Base-by-base conservation (phyloP, 2,888 invertebrate species). In the Galerucella calmariensis region DNA sequence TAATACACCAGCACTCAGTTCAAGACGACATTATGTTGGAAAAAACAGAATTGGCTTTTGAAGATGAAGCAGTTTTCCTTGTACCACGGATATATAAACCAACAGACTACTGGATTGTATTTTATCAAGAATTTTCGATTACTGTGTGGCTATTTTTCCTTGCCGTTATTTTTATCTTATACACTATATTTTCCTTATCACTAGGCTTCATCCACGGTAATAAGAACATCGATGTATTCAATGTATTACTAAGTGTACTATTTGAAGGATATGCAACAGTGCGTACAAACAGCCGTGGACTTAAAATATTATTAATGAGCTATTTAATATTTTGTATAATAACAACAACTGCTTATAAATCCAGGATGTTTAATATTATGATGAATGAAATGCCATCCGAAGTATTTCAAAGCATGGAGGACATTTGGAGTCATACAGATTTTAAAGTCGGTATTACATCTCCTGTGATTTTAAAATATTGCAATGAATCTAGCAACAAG, bases 301-400 rank as follows among this genome's bases (percentile, higher is more conserved):
- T 16, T 9, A 16, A 58, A 58, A 58, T 16, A 6, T 58, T 58
- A 58, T 58, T 58, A 58, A 10, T 58, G 1, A 16, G 10, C 9
- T 58, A 10, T 58, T 41, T 9, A 41, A 20, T 58, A 9, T 58
- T 58, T 11, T 58, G 56, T 58, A 0, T 24, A 8, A 58, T 58
- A 10, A 58, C 20, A 10, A 58, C 58, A 16, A 24, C 58, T 16
- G 58, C 16, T 24, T 58, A 58, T n/a, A 58, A 24, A 24, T 20
- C 58, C 9, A 58, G 58, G 11, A 58, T 58, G 58, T 20, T 58
- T 16, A 2, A 58, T 11, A 58, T 58, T 58, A 58, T 58, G 58
- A 2, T 58, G 1, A 8, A 58, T 2, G 58, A 58, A 20, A 20
- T 58, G 16, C n/a, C 58, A 0, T 2, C n/a, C 0, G 58, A 58